Evolutionary conservation across 2,888 invertebrate genomes (phyloP).

Genomic region (Brenthis daphne): DNA sequence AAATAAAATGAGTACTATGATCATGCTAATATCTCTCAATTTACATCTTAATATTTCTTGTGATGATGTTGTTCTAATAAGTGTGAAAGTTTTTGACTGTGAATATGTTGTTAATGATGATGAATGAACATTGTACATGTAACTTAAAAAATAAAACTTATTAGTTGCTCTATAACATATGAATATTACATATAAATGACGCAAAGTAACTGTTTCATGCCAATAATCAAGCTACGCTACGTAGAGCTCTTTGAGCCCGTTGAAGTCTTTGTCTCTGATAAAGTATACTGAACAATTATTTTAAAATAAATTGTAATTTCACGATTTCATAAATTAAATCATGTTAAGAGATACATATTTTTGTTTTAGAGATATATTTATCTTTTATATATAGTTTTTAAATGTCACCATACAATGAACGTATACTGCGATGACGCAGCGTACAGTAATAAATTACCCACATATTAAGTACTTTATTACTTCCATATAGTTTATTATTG

Average conservation of each 20-base stretch:
- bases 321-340: neutral
- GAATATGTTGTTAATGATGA: too few species aligned
- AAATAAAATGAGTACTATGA: too few species aligned
- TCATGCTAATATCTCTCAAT: too few species aligned
- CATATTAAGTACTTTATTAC: constrained; percentile 39
- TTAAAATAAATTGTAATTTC: neutral
- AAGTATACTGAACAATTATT: neutral
- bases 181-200: neutral
- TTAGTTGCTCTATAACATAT: neutral
- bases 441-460: constrained; percentile 36
- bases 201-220: neutral
- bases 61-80: too few species aligned
- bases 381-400: constrained; percentile 42
- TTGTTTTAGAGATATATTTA: constrained; percentile 2
- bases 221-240: constrained; percentile 1
- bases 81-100: too few species aligned
- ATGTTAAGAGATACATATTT: neutral
- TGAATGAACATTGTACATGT: too few species aligned
- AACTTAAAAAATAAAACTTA: too few species aligned
- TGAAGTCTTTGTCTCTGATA: constrained; percentile 34
- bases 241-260: constrained; percentile 21
- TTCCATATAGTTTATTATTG: constrained; percentile 37
- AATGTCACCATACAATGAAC: constrained; percentile 34
- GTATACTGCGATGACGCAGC: constrained; percentile 37
- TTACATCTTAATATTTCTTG: too few species aligned